These are phyloP conservation scores for Leucoma salicis DNA, from an alignment of 2,888 invertebrate species.

Conservation along the genomic window DNA sequence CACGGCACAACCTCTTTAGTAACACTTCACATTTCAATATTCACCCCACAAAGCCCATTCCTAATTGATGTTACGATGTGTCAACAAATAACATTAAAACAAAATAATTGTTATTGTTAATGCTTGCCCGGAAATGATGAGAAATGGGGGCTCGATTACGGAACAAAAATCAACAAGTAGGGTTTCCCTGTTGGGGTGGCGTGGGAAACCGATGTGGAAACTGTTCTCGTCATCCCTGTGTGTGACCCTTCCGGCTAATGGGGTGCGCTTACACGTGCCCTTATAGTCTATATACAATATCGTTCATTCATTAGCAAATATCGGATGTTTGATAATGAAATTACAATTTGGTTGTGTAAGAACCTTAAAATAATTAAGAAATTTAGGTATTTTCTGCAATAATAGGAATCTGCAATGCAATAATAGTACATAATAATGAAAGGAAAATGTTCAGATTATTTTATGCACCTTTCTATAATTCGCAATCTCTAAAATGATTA, in stretches of 20 bases:
- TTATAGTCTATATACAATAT: slow-evolving; percentile 9
- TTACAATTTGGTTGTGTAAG: too few relatives aligned
- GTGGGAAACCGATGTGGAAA: slow-evolving; percentile 72
- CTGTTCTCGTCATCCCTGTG: slow-evolving; percentile 68
- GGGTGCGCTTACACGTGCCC: slow-evolving; percentile 20
- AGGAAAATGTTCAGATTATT: too few relatives aligned
- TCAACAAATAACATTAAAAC: slow-evolving; percentile 41
- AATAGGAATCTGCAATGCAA: too few relatives aligned
- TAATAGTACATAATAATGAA: too few relatives aligned
- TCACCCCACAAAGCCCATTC: slow-evolving; percentile 18
- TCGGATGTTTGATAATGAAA: slow-evolving; percentile 9
- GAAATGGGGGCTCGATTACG: slow-evolving; percentile 57
- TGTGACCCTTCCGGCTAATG: slow-evolving; percentile 68
- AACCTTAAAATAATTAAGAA: too few relatives aligned
- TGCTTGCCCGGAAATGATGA: slow-evolving; percentile 61
- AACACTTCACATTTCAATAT: background rate
- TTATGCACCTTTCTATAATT: too few relatives aligned
- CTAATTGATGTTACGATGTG: slow-evolving; percentile 33
- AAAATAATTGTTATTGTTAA: slow-evolving; percentile 47
- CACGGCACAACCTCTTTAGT: too few relatives aligned
- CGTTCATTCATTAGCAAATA: slow-evolving; percentile 28
- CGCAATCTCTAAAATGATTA: too few relatives aligned
- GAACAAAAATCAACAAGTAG: slow-evolving; percentile 72
- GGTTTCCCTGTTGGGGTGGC: slow-evolving; percentile 65
- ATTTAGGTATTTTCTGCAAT: too few relatives aligned